Evolutionary conservation across 2,888 invertebrate species (phyloP), one percentile per base, ranked within the genome.

Genomic region (Cryptophagus acutangulus): DNA sequence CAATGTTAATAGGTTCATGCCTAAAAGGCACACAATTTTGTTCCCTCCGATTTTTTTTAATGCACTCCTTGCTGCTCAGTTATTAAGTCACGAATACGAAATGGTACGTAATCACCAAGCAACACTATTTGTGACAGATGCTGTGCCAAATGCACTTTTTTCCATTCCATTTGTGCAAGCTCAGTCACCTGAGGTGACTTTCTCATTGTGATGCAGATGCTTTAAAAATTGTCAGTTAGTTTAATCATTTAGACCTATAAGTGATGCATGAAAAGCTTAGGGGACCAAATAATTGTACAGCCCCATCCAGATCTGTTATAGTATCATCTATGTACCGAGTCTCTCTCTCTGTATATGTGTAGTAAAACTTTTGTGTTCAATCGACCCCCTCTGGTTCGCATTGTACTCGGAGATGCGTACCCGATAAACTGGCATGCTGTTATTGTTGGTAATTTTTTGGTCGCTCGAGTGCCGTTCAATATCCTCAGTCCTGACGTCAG

Each of bases 391-490:
- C 42, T 43, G 43, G 46, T 40, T 42, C 40, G 38, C 52, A 57
- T 60, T 61, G 57, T 58, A 51, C 45, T 42, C 26, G 5, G 49
- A 58, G 59, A 60, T 61, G 59, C 55, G 52, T 51, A 49, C 45
- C 57, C 55, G 59, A 60, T 61, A 58, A n/a, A 58, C 59, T 55
- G 51, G 51, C 57, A 52, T 54, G 60, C 55, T 58, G 58, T 59
- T 59, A 58, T 61, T 61, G 62, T 62, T 58, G 57, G 59, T 61
- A 60, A 62, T 60, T 62, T 62, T 62, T 61, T 59, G 58, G 60
- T 54, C 52, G 57, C 55, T 53, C 52, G 57, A 58, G 57, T 56
- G 55, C 51, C 52, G 52, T 52, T 57, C 57, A 52, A 54, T 52
- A 49, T 49, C 36, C n/a, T n/a, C n/a, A n/a, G 49, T 57, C 12